phyloP scores from a whole-genome alignment of 2,888 invertebrate species.

The Epinotia brunnichana region DNA sequence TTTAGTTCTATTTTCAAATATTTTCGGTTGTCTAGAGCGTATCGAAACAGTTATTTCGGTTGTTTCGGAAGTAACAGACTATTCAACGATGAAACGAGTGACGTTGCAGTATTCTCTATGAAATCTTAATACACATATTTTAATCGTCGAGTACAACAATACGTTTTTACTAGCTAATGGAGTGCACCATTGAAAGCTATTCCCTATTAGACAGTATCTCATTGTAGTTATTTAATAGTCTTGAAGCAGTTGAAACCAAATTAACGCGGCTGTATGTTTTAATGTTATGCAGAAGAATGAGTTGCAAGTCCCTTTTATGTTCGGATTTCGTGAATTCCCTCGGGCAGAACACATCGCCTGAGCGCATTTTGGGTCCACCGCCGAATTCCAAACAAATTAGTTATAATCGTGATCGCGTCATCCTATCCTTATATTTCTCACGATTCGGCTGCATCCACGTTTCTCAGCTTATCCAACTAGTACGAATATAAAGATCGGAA shows the following conservation, averaged over 20 bases:
- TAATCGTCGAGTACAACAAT: too few relatives aligned
- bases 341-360: slow-evolving; percentile 51
- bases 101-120: too few relatives aligned
- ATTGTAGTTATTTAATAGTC: not conserved
- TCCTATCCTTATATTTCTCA: slow-evolving; percentile 57
- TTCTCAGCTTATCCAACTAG: not conserved
- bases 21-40: too few relatives aligned
- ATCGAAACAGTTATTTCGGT: too few relatives aligned
- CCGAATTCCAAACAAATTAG: slow-evolving; percentile 68
- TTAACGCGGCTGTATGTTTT: not conserved
- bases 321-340: slow-evolving; percentile 47
- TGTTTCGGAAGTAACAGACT: too few relatives aligned
- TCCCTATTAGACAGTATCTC: not conserved
- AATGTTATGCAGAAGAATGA: slow-evolving; percentile 40
- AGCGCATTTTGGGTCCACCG: slow-evolving; percentile 59
- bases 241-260: not conserved
- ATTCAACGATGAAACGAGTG: too few relatives aligned
- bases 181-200: not conserved
- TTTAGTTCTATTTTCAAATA: too few relatives aligned
- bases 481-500: too few relatives aligned
- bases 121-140: too few relatives aligned
- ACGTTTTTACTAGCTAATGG: not conserved
- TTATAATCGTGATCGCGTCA: slow-evolving; percentile 62
- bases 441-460: slow-evolving; percentile 48
- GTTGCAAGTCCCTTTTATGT: slow-evolving; percentile 52